Percentiles rank a stretch among this genome's conserved stretches.
Evolutionary conservation across 2,113 vertebrate genomes (phyloP).

Genomic region (Alaudala cheleensis): DNA sequence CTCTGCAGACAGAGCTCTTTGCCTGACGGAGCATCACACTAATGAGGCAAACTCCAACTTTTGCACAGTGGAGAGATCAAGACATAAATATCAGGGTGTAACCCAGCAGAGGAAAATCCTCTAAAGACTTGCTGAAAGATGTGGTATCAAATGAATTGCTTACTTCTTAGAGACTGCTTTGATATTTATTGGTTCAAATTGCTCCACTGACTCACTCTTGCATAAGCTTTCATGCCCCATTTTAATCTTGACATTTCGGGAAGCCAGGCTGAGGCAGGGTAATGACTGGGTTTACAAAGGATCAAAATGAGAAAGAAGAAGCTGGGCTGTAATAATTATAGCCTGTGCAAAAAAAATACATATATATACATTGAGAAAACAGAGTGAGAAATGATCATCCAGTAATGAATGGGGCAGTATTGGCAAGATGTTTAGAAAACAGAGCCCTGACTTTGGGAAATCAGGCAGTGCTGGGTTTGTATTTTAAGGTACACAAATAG

Average conservation of each 20-base stretch:
- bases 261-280: constrained; percentile 70
- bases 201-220: constrained; percentile 77
- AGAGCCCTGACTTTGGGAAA: constrained; percentile 38
- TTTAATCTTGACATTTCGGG: constrained; percentile 75
- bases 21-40: constrained; percentile 35
- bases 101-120: constrained; percentile 73
- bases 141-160: constrained; percentile 82
- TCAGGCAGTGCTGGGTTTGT: not conserved
- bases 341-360: not conserved
- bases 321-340: constrained; percentile 68
- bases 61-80: constrained; percentile 44
- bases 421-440: constrained; percentile 30
- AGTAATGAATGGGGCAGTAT: constrained; percentile 19
- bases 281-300: constrained; percentile 76
- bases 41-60: constrained; percentile 38
- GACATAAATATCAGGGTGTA: constrained; percentile 69
- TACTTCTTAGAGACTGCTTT: constrained; percentile 76
- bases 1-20: constrained; percentile 26
- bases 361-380: constrained; percentile 66
- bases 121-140: constrained; percentile 77
- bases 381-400: constrained; percentile 64
- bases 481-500: constrained; percentile 11
- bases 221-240: constrained; percentile 71
- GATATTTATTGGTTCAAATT: constrained; percentile 86
- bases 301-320: constrained; percentile 71